Evolutionary conservation across 2,888 invertebrate species (phyloP).

Genomic region (Patella caerulea): DNA sequence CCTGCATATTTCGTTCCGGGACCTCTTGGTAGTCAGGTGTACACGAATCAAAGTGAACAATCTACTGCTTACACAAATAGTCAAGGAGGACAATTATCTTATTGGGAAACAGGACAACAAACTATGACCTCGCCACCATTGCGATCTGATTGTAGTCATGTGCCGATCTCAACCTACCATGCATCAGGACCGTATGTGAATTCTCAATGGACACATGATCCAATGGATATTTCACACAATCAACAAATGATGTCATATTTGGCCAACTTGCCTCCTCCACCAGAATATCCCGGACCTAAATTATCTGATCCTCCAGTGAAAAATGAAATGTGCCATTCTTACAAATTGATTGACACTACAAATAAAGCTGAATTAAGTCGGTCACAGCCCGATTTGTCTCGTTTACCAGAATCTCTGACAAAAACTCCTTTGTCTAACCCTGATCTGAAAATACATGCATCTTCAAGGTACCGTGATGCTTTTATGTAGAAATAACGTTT

Average conservation of each 20-base stretch:
- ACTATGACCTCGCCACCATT: background rate
- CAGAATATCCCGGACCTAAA: constrained; percentile 63
- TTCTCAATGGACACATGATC: constrained; percentile 31
- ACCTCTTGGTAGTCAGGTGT: constrained; percentile 16
- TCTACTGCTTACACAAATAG: constrained; percentile 11
- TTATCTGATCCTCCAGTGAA: constrained; percentile 34
- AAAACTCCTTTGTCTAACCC: constrained; percentile 25
- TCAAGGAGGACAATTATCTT: constrained; percentile 29
- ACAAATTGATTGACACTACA: constrained; percentile 46
- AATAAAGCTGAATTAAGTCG: constrained; percentile 74
- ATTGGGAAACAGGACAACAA: background rate
- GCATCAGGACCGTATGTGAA: constrained; percentile 39
- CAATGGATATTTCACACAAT: constrained; percentile 15
- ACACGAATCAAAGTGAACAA: constrained; percentile 13
- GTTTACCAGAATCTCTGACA: constrained; percentile 69
- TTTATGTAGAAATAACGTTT: no score
- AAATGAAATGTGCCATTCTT: constrained; percentile 49
- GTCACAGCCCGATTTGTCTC: constrained; percentile 87
- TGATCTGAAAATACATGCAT: constrained; percentile 16
- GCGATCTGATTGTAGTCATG: background rate
- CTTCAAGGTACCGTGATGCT: background rate
- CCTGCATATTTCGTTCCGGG: constrained; percentile 19
- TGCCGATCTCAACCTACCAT: constrained; percentile 35
- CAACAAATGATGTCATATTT: constrained; percentile 45
- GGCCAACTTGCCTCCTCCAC: constrained; percentile 61